A percentile compares a stretch with the other conserved stretches of the same genome.
These are phyloP conservation scores for Taenaris catops DNA, from an alignment of 2,888 invertebrate genomes.

Conservation along the genomic window DNA sequence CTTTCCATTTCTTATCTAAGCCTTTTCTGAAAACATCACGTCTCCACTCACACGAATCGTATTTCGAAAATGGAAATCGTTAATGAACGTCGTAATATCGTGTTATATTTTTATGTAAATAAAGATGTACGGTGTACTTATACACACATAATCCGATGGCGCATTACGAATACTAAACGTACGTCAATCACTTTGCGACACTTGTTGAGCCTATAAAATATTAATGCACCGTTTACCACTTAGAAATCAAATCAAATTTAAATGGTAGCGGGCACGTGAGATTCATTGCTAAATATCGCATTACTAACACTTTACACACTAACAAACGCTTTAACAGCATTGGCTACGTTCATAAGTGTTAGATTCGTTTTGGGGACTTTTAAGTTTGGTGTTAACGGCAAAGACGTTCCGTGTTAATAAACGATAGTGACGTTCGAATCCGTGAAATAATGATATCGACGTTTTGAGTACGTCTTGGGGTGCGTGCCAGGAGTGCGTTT, in stretches of 20 bases:
- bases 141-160: slow-evolving; percentile 15
- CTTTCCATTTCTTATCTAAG: slow-evolving; percentile 15
- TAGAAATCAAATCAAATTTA: slow-evolving; percentile 15
- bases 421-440: slow-evolving; percentile 56
- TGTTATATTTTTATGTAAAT: slow-evolving; percentile 1
- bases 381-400: slow-evolving; percentile 46
- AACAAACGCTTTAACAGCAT: slow-evolving; percentile 7
- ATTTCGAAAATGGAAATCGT: slow-evolving; percentile 2
- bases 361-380: slow-evolving; percentile 19
- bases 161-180: slow-evolving; percentile 20
- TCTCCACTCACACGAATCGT: neutral
- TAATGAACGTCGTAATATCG: neutral
- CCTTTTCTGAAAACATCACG: neutral
- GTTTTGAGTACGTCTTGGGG: slow-evolving; percentile 83
- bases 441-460: slow-evolving; percentile 52
- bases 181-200: slow-evolving; percentile 23
- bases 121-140: neutral
- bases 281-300: slow-evolving; percentile 24
- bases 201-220: slow-evolving; percentile 21
- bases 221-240: slow-evolving; percentile 23
- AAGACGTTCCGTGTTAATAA: slow-evolving; percentile 60
- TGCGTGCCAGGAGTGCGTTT: slow-evolving; percentile 99
- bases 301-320: slow-evolving; percentile 15
- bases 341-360: slow-evolving; percentile 8
- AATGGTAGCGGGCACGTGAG: slow-evolving; percentile 22